These are phyloP conservation scores for Cephus pygmeus DNA, from an alignment of 2,888 invertebrate genomes.

Conservation along the genomic window DNA sequence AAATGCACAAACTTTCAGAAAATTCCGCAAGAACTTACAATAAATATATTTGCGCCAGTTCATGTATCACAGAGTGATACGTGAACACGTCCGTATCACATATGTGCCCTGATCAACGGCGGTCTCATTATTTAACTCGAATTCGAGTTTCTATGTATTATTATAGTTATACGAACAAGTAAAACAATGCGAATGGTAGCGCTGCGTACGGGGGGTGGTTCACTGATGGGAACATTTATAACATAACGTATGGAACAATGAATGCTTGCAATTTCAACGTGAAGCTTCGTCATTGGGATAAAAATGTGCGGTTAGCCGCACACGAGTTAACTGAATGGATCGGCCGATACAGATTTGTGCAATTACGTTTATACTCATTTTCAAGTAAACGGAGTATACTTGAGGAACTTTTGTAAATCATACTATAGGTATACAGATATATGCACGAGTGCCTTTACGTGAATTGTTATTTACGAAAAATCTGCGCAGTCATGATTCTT, in stretches of 20 bases:
- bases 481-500: neutral
- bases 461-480: neutral
- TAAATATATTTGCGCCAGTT: neutral
- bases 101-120: neutral
- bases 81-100: neutral
- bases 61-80: neutral
- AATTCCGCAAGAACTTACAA: neutral
- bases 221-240: neutral
- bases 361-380: neutral
- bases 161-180: neutral
- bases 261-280: neutral
- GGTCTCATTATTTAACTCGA: neutral
- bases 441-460: too few relatives aligned
- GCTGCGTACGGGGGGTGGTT: neutral
- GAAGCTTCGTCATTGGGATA: neutral
- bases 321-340: neutral
- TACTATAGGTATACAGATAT: neutral
- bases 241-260: neutral
- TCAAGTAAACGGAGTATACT: neutral
- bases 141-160: neutral
- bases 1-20: neutral
- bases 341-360: neutral
- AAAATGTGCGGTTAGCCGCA: neutral
- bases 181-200: neutral
- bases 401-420: neutral